A percentile compares a stretch with the other conserved stretches of the same genome.
Evolutionary conservation across 2,888 invertebrate genomes (phyloP).

Genomic region (Scaptomyza tumidula): DNA sequence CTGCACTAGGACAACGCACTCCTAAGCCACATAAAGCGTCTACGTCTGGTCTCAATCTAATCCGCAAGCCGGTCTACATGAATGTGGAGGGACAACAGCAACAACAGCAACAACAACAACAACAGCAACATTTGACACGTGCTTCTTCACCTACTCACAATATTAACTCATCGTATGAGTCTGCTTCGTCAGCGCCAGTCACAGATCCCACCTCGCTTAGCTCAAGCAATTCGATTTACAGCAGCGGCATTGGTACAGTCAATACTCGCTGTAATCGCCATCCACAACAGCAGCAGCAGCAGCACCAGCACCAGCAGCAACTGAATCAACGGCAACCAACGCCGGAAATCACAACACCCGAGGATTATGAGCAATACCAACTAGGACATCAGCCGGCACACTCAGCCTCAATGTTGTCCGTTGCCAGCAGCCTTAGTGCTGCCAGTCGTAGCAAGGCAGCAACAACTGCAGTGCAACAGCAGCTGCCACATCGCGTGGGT

Average conservation of each 20-base stretch:
- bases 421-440: slow-evolving; percentile 69
- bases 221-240: slow-evolving; percentile 75
- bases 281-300: slow-evolving; percentile 59
- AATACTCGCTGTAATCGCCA: slow-evolving; percentile 70
- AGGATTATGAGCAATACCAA: slow-evolving; percentile 78
- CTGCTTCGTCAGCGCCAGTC: slow-evolving; percentile 71
- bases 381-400: slow-evolving; percentile 71
- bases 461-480: slow-evolving; percentile 40
- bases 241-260: slow-evolving; percentile 64
- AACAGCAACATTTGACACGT: slow-evolving; percentile 47
- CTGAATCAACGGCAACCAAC: slow-evolving; percentile 53
- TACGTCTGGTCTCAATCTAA: slow-evolving; percentile 37
- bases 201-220: slow-evolving; percentile 80
- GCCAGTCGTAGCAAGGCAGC: slow-evolving; percentile 63
- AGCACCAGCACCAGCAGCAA: slow-evolving; percentile 47
- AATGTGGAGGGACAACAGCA: slow-evolving; percentile 72
- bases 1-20: slow-evolving; percentile 52
- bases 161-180: slow-evolving; percentile 80
- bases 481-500: slow-evolving; percentile 46
- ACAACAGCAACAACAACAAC: slow-evolving; percentile 30
- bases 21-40: slow-evolving; percentile 63
- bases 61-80: slow-evolving; percentile 71
- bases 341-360: slow-evolving; percentile 74
- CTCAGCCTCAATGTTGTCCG: slow-evolving; percentile 74
- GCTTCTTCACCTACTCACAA: slow-evolving; percentile 67